Evolutionary conservation across 2,888 invertebrate genomes (phyloP), one percentile per base, ranked within the genome.

Genomic region (Caenorhabditis afra): DNA sequence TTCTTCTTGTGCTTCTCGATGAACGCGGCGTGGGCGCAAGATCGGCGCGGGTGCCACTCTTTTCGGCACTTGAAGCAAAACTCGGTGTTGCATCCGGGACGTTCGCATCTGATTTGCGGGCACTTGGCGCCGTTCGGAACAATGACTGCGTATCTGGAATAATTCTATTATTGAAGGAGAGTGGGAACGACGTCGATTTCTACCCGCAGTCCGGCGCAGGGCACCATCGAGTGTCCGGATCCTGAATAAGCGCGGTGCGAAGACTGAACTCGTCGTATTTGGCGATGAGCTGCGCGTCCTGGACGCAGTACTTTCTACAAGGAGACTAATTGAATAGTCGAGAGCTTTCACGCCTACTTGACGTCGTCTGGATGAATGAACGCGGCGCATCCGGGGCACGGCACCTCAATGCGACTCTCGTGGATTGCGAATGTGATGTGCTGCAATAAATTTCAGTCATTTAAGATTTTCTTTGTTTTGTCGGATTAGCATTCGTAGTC

Each of bases 91-190:
- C 97, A 97, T 44, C 95, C 95, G 2, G 95, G 95, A 71, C 96
- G 93, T 90, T 95, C 94, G 92, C 97, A 97, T 86, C 94, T 93
- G 89, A 97, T 92, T 92, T 95, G 95, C n/a, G 97, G 97, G 91
- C 97, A 97, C 83, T 96, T 95, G 81, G 97, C 96, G 92, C 97
- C 97, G 23, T 96, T 96, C 58, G 94, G 93, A 64, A 97, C 97
- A 90, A 97, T 95, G 84, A 97, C 96, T 79, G 96, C 97, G 92
- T 94, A 97, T 90, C 95, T 95, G 91, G 91, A 90, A 79, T 14
- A 11, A 41, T 41, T 41, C 11, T 41, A 3, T 14, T 14, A 8
- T 41, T 41, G 14, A 14, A 3, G 3, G 20, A 20, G 11, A 12
- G 16, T 35, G 12, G 47, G 18, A n/a, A 18, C 4, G 8, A 39